Percentiles rank a stretch among this genome's conserved stretches.
Evolutionary conservation across 2,888 invertebrate species (phyloP).

Genomic region (Euphydryas editha): DNA sequence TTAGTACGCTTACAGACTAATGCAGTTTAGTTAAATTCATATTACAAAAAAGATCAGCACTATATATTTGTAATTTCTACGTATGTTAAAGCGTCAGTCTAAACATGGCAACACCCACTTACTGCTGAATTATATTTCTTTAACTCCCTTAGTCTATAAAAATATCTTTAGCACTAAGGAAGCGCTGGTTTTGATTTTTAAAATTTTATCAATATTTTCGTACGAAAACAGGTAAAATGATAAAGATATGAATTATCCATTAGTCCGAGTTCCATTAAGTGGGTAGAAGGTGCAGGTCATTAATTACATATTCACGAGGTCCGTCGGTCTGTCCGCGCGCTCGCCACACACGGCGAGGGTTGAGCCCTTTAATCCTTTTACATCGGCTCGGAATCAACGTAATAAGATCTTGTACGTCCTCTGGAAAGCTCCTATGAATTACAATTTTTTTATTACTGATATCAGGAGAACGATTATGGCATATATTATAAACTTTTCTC

Average conservation of each 20-base stretch:
- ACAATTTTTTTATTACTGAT: background rate
- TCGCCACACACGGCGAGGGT: slow-evolving; percentile 7
- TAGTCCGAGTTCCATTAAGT: slow-evolving; percentile 21
- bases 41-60: too few relatives aligned
- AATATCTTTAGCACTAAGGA: too few relatives aligned
- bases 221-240: background rate
- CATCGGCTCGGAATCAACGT: slow-evolving; percentile 18
- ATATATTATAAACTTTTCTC: background rate
- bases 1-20: too few relatives aligned
- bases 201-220: background rate
- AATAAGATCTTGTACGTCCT: slow-evolving; percentile 14
- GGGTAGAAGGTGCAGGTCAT: slow-evolving; percentile 24
- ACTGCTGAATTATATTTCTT: too few relatives aligned
- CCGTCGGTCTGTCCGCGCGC: slow-evolving; percentile 2
- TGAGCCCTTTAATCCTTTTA: slow-evolving; percentile 18
- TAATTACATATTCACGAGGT: slow-evolving; percentile 29
- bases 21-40: too few relatives aligned
- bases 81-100: too few relatives aligned
- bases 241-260: slow-evolving; percentile 18
- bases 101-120: too few relatives aligned
- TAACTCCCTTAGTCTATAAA: too few relatives aligned
- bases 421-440: slow-evolving; percentile 3
- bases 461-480: background rate
- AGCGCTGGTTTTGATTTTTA: background rate
- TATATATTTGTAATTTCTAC: too few relatives aligned